Base-by-base conservation (phyloP, 2,113 vertebrate species). In the Cariama cristata region DNA sequence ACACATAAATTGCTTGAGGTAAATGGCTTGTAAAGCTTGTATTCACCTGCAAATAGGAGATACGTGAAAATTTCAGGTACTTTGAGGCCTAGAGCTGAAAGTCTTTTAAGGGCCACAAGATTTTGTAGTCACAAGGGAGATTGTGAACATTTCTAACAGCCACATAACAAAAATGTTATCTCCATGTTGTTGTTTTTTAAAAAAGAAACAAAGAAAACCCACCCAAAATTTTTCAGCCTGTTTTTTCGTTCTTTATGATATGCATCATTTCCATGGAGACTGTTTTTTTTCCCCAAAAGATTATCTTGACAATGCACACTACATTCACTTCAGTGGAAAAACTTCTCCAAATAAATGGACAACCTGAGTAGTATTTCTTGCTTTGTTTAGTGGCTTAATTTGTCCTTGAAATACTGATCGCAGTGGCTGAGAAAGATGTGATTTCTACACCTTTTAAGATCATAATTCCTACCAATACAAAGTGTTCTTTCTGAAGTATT, bases 221-320 rank as follows among this genome's bases (percentile, higher is more conserved):
- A 50, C 14, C 32, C 4, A 20, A 33, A 9, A 32, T 50, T 62
- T 40, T 66, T 81, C 42, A 67, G 33, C 12, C 24, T 68, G 3
- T 35, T 33, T 33, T 60, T 94, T 75, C 64, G 2, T 17, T 56
- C 27, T 63, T 30, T 55, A 52, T 52, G 15, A 5, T 69, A 44
- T 17, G 3, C 24, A 42, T 45, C 12, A 86, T 93, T 95, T 92
- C 90, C 73, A 88, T 89, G 82, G 94, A 93, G 64, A 84, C 83
- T 45, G 42, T 7, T 17, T 59, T 83, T 74, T 80, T 80, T 45
- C 14, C 24, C 6, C 6, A 17, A 23, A 66, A 92, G 7, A 44
- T 56, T 69, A 50, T 52, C 32, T 83, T 91, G 28, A 45, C 55
- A 47, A 47, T 27, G 17, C 26, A 73, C 8, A 4, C 15, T 35